Percentiles rank a stretch among this genome's conserved stretches.
Evolutionary conservation across 2,888 invertebrate species (phyloP).

Genomic region (Cheilosia soror): DNA sequence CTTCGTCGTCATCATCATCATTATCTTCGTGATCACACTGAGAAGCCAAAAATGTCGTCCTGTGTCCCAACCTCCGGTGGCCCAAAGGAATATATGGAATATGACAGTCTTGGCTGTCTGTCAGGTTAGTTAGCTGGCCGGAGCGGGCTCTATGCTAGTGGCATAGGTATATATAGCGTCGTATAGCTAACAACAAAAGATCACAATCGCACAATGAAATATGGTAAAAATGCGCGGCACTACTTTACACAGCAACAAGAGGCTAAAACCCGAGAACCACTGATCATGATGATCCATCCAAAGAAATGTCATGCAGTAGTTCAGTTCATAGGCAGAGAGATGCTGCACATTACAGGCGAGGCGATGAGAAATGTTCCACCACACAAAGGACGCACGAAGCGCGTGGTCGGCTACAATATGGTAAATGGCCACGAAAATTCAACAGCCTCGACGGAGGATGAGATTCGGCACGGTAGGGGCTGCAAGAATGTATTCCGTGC

Average conservation of each 20-base stretch:
- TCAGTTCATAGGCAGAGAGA: slow-evolving; percentile 61
- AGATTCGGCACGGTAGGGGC: slow-evolving; percentile 12
- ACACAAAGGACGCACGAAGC: slow-evolving; percentile 27
- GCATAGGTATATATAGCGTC: not conserved
- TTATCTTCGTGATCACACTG: slow-evolving; percentile 54
- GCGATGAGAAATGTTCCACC: slow-evolving; percentile 57
- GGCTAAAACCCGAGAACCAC: slow-evolving; percentile 30
- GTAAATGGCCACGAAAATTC: slow-evolving; percentile 34
- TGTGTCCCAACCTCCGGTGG: slow-evolving; percentile 58
- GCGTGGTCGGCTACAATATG: slow-evolving; percentile 12
- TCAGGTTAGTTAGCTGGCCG: slow-evolving; percentile 70
- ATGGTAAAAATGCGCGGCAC: slow-evolving; percentile 73
- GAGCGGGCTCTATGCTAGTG: not conserved
- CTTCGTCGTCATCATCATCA: slow-evolving; percentile 61
- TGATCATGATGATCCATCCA: slow-evolving; percentile 64
- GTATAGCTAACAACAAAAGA: slow-evolving; percentile 68
- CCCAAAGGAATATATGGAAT: slow-evolving; percentile 62
- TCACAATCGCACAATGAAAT: slow-evolving; percentile 73
- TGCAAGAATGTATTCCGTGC: slow-evolving; percentile 63
- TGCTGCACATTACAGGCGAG: slow-evolving; percentile 30
- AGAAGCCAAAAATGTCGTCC: slow-evolving; percentile 46
- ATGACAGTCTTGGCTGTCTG: slow-evolving; percentile 68
- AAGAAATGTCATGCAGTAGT: slow-evolving; percentile 67
- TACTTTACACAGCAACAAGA: slow-evolving; percentile 49
- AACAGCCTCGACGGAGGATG: not conserved